phyloP scores from a whole-genome alignment of 1,140 invertebrate genomes.

The Sitophilus oryzae region DNA sequence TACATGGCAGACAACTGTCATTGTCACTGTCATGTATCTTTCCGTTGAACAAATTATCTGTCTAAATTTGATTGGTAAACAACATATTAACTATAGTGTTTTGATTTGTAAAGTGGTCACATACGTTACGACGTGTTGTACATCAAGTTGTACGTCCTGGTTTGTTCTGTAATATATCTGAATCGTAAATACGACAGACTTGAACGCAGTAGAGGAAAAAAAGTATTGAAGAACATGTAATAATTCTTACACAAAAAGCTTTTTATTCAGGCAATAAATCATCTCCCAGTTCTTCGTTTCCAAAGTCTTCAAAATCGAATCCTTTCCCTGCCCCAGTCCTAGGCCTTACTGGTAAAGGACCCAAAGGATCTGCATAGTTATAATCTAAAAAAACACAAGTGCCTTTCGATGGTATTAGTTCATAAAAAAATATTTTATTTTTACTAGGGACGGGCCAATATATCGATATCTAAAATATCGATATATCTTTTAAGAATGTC shows the following conservation, averaged over 20 bases:
- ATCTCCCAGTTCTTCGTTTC: conserved; percentile 72
- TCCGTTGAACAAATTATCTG: no score
- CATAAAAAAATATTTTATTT: conserved; percentile 16
- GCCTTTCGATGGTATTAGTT: not conserved
- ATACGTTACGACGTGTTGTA: no score
- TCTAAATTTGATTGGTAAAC: no score
- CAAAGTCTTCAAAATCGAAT: conserved; percentile 69
- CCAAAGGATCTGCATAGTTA: conserved; percentile 68
- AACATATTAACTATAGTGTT: no score
- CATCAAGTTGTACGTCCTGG: no score
- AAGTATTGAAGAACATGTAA: no score
- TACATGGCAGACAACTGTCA: no score
- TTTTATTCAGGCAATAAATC: conserved; percentile 72
- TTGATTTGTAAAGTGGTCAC: no score
- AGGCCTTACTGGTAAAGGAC: conserved; percentile 65
- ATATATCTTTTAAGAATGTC: conserved; percentile 1
- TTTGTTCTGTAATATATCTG: no score
- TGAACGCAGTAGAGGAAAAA: no score
- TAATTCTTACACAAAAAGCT: not conserved
- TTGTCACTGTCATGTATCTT: no score
- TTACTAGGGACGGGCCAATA: not conserved
- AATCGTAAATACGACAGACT: no score
- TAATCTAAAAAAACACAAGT: conserved; percentile 48
- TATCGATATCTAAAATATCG: not conserved
- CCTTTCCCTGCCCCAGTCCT: conserved; percentile 64